phyloP scores from a whole-genome alignment of 92 coral and sea anemone species.

The Scolanthus callimorphus region DNA sequence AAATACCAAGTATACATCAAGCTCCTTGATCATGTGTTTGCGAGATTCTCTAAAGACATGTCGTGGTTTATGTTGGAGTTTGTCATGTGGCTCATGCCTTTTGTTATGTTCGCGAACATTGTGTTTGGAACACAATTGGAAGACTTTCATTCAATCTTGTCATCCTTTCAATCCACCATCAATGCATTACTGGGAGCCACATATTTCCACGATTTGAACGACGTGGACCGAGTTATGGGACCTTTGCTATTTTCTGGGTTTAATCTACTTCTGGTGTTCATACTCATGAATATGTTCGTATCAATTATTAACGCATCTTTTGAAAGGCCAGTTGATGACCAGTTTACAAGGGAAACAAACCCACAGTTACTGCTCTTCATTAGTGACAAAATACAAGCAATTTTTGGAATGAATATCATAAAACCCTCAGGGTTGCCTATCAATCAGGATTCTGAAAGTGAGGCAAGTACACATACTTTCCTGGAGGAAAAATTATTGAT shows the following conservation, averaged over 20 bases:
- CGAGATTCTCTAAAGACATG: conserved; percentile 48
- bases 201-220: conserved; percentile 40
- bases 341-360: conserved; percentile 45
- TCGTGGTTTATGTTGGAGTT: conserved; percentile 61
- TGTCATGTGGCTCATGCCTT: conserved; percentile 57
- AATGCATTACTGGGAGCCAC: conserved; percentile 65
- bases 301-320: conserved; percentile 65
- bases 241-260: conserved; percentile 48
- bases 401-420: conserved; percentile 52
- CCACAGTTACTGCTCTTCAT: conserved; percentile 65
- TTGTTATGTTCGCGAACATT: conserved; percentile 38
- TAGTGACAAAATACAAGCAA: conserved; percentile 20
- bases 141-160: conserved; percentile 44
- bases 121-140: conserved; percentile 59
- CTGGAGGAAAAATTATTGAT: background rate
- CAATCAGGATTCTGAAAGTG: too few relatives aligned
- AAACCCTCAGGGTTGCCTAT: background rate
- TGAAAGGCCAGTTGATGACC: conserved; percentile 30
- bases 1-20: conserved; percentile 67
- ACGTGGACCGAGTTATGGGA: conserved; percentile 55
- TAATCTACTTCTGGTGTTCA: conserved; percentile 57
- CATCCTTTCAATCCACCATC: conserved; percentile 55
- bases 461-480: too few relatives aligned
- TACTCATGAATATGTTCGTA: conserved; percentile 68
- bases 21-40: conserved; percentile 51